Base-by-base conservation (phyloP, 2,888 invertebrate species). In the Silvanus unidentatus region DNA sequence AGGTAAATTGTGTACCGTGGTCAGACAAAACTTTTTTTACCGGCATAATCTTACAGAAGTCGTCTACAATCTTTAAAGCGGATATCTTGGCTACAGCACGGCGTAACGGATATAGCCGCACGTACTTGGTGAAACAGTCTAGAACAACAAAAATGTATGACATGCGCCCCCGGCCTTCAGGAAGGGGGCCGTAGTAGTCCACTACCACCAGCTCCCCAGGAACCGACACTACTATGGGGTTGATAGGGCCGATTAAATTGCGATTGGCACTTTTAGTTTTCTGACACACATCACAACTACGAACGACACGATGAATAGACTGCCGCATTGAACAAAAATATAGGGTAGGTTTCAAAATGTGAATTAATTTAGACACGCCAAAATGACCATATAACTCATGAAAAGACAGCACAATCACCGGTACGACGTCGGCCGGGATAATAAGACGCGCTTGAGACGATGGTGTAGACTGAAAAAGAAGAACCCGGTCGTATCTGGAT, bases 1-100 rank as follows among this genome's bases (percentile, higher is more conserved):
- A 49, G 1, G 54, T 49, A 39, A 61, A 59, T 38, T 59, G 58
- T 10, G 46, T 40, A 6, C 58, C 58, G 30, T 56, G 52, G 36
- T 54, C 55, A 10, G 30, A 41, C 10, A 53, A 16, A 1, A 50
- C 36, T 9, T 13, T 40, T 14, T 39, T 35, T 10, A 38, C 10
- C 9, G 13, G 12, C 22, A 50, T 44, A 11, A 45, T 28, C 15
- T 45, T 42, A 13, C 4, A 2, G 44, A 44, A 50, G 12, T 50
- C 45, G 1, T 47, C 10, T 8, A 46, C 10, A n/a, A 48, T 32
- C 28, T 43, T 45, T 0, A 40, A 34, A 2, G 43, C 43, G 6
- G 47, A 48, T 12, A 47, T 42, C 40, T 32, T 35, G 16, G 36
- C 38, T 28, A 37, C 30, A 1, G 55, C 49, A 4, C 50, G 48